Evolutionary conservation across 2,113 vertebrate genomes (phyloP).

Genomic region (Nipponia nippon): DNA sequence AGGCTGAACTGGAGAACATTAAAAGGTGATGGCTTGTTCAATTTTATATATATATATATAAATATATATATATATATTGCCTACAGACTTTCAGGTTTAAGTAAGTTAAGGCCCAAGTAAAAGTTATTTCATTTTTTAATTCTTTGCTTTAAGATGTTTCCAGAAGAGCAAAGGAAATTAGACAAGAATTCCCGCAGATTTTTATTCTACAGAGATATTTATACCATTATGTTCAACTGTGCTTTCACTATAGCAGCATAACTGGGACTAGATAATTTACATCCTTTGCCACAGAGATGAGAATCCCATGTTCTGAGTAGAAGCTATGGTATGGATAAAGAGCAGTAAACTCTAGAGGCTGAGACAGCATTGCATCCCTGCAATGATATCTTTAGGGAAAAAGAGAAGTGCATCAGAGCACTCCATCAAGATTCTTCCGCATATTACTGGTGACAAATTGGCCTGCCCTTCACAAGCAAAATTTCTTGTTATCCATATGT

Average conservation of each 20-base stretch:
- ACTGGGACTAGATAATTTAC: neutral
- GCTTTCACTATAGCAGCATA: neutral
- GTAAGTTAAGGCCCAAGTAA: neutral
- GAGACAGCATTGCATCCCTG: rapidly evolving
- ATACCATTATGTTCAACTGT: neutral
- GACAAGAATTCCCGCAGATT: neutral
- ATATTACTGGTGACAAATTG: neutral
- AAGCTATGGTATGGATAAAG: neutral
- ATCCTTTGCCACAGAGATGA: neutral
- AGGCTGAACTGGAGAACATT: neutral
- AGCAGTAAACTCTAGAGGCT: neutral
- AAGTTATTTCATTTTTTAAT: neutral
- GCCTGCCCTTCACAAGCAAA: neutral
- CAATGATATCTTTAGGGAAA: neutral
- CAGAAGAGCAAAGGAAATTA: neutral
- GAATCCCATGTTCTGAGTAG: neutral
- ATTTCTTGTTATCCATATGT: neutral
- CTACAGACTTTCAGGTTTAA: neutral
- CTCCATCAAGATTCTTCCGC: neutral
- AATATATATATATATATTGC: neutral
- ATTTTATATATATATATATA: neutral
- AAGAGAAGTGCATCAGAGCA: neutral
- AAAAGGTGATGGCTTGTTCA: neutral
- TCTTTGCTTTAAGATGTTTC: neutral
- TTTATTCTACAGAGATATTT: neutral